Conservation (phyloP, 2,113 vertebrate genomes). For the Toxotes chatareus region DNA sequence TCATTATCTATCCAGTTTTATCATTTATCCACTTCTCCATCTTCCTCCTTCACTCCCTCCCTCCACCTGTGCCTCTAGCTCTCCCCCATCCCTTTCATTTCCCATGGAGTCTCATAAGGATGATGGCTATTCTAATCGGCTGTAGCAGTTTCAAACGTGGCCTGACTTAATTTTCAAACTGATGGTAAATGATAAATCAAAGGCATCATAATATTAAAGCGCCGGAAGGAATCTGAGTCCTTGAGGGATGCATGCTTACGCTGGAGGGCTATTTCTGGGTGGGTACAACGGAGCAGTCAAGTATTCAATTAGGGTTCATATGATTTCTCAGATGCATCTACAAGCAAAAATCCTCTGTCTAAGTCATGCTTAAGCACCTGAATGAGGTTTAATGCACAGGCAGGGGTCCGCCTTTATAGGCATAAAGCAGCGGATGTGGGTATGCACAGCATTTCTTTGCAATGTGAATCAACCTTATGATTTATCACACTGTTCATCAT, state of each 20-base stretch:
- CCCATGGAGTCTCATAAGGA: conserved; percentile 27
- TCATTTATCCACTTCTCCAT: conserved; percentile 25
- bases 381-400: conserved; percentile 21
- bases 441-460: conserved; percentile 4
- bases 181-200: conserved; percentile 72
- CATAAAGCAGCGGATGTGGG: background rate
- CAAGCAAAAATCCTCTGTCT: background rate
- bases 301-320: conserved; percentile 40
- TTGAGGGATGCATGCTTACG: conserved; percentile 30
- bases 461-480: background rate
- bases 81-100: conserved; percentile 27
- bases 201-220: conserved; percentile 43
- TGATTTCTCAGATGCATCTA: background rate
- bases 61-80: conserved; percentile 14
- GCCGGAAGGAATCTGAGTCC: conserved; percentile 34
- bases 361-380: conserved; percentile 6
- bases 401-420: background rate
- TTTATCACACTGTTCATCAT: conserved; percentile 1
- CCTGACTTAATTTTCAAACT: conserved; percentile 62
- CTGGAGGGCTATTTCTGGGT: conserved; percentile 15
- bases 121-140: conserved; percentile 63
- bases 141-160: conserved; percentile 50
- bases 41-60: conserved; percentile 1
- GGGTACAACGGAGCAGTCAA: conserved; percentile 25
- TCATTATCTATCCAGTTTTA: conserved; percentile 46